Evolutionary conservation across 2,888 invertebrate genomes (phyloP).

Genomic region (Sepioteuthis lessoniana): DNA sequence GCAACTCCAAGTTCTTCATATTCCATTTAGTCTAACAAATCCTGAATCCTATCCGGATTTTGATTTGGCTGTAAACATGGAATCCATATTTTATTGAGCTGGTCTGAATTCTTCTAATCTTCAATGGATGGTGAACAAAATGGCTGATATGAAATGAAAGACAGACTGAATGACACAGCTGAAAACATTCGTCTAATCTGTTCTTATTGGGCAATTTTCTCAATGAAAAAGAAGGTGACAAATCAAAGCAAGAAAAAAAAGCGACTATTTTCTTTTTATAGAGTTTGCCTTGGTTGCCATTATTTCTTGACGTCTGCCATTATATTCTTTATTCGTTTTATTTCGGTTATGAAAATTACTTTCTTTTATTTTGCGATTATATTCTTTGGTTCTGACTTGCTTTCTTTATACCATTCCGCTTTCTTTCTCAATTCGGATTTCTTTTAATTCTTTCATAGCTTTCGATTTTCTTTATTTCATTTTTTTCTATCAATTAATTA

Average conservation of each 20-base stretch:
- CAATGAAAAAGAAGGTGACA: neutral
- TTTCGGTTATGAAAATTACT: neutral
- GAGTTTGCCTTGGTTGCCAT: neutral
- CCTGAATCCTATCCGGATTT: neutral
- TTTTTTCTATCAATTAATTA: neutral
- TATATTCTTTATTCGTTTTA: neutral
- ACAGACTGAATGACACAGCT: neutral
- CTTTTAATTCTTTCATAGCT: no score
- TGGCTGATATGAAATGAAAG: neutral
- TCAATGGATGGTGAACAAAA: neutral
- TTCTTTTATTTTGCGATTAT: neutral
- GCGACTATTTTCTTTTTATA: neutral
- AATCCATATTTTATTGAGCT: constrained; percentile 14
- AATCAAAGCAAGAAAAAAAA: neutral
- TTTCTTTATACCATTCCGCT: neutral
- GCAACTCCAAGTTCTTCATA: neutral
- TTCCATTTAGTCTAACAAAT: neutral
- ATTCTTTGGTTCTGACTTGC: neutral
- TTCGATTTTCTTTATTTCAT: neutral
- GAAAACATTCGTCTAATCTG: neutral
- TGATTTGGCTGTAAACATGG: neutral
- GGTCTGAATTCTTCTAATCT: neutral
- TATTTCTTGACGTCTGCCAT: neutral
- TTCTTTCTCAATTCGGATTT: no score
- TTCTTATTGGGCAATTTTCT: neutral